Evolutionary conservation across 2,797 vertebrate species (phyloP).

Genomic region (Falco berigora): DNA sequence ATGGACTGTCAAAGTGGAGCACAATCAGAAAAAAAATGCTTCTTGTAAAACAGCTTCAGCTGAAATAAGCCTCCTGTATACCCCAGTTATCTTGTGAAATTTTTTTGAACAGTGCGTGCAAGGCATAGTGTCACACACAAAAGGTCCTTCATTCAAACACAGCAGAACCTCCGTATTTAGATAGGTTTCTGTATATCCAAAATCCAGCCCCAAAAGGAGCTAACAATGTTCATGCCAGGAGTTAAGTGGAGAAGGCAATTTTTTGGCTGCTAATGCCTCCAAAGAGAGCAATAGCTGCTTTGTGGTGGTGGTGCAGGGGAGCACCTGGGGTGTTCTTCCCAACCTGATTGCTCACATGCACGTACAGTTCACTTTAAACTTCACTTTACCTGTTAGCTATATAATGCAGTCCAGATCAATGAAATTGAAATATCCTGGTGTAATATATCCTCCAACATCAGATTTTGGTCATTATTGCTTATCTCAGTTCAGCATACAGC

Average conservation of each 20-base stretch:
- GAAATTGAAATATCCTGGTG: background rate
- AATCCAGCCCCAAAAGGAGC: background rate
- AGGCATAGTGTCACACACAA: accelerated
- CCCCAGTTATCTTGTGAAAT: background rate
- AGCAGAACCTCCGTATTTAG: background rate
- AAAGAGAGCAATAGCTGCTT: background rate
- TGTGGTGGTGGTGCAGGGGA: background rate
- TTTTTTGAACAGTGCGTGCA: background rate
- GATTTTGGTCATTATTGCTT: background rate
- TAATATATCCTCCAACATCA: accelerated
- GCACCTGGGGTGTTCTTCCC: background rate
- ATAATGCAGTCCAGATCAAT: background rate
- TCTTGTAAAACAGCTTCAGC: background rate
- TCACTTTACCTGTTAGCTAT: no score
- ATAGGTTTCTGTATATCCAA: background rate
- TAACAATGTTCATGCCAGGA: background rate
- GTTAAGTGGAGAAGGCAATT: background rate
- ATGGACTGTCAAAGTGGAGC: background rate
- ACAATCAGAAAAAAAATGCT: background rate
- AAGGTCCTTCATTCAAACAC: background rate
- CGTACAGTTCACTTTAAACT: background rate
- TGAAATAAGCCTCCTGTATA: background rate
- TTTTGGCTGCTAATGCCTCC: background rate
- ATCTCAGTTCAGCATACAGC: background rate
- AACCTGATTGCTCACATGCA: accelerated